Base-by-base conservation (phyloP, 1,140 invertebrate genomes). In the Battus philenor region DNA sequence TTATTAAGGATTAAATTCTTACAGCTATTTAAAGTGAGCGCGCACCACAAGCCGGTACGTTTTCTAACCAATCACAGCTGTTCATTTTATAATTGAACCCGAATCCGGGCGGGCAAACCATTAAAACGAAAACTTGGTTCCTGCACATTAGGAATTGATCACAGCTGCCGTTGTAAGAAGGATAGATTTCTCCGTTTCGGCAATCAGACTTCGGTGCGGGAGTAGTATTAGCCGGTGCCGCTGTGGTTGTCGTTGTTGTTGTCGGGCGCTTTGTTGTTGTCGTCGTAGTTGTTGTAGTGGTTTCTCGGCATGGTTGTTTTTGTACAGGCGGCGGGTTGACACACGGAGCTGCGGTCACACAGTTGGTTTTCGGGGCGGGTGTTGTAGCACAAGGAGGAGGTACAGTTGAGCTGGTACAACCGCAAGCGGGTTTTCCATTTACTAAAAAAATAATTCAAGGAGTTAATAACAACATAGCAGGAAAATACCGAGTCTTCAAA, bases 41-140 rank as follows among this genome's bases (percentile, higher is more conserved):
- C 6, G 18, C 18, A 26, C 34, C 20, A 26, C 34, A 39, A n/a
- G 34, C 22, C 1, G 34, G 34, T 12, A 39, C 34, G 12, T 26
- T 39, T 12, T 1, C 34, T 12, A 12, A 38, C 18, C 11, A 13
- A 1, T 41, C 36, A n/a, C 36, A 41, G 24, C 7, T 26, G 18
- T 38, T 38, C 0, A 12, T 38, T 8, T 38, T 9, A 7, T 2
- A 38, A 10, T 38, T 38, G 20, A 26, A 38, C 8, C 10, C 34
- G 6, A 24, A 20, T 2, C 34, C 34, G 4, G 11, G 0, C n/a
- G 34, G 34, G n/a, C 34, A 38, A 4, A 38, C n/a, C 34, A 38
- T 24, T 24, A 38, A 24, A 4, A 38, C 12, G 11, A 13, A 24
- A 8, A 38, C 34, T 24, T n/a, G 4, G 20, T 38, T 38, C 1